These are phyloP conservation scores for Paracyprichromis sp. DNA, from an alignment of 2,113 vertebrate genomes.

Conservation along the genomic window DNA sequence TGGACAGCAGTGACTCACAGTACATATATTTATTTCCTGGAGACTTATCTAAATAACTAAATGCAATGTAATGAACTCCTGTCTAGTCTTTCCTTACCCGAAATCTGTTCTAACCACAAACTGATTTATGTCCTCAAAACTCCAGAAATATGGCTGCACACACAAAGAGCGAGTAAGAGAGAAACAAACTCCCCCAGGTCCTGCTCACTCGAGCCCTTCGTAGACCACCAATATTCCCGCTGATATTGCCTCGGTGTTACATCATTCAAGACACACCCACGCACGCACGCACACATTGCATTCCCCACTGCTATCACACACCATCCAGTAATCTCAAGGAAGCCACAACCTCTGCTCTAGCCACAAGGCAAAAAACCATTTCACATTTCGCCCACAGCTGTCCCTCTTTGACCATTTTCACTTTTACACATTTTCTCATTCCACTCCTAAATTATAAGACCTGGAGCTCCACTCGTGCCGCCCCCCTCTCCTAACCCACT, in stretches of 20 bases:
- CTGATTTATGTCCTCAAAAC: background rate
- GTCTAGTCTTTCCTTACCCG: background rate
- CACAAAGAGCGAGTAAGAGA: background rate
- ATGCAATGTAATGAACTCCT: background rate
- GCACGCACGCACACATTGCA: background rate
- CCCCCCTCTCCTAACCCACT: background rate
- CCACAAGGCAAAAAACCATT: background rate
- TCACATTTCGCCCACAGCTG: background rate
- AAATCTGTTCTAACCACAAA: background rate
- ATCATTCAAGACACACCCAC: slow-evolving; percentile 33
- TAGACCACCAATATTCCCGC: slow-evolving; percentile 41
- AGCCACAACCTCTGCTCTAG: background rate
- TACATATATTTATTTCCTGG: background rate
- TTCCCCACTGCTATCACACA: background rate
- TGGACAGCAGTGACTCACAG: background rate
- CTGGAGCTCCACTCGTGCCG: background rate
- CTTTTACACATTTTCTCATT: slow-evolving; percentile 48
- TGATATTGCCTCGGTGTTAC: slow-evolving; percentile 61
- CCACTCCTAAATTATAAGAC: slow-evolving; percentile 43
- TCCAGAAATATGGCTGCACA: background rate
- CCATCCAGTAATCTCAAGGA: background rate
- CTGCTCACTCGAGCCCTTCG: slow-evolving; percentile 3
- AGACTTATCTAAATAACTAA: background rate
- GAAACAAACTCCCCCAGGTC: slow-evolving; percentile 16
- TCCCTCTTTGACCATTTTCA: slow-evolving; percentile 18